Percentiles rank a stretch among this genome's conserved stretches.
Evolutionary conservation across 2,113 vertebrate species (phyloP).

Genomic region (Dromiciops gliroides): DNA sequence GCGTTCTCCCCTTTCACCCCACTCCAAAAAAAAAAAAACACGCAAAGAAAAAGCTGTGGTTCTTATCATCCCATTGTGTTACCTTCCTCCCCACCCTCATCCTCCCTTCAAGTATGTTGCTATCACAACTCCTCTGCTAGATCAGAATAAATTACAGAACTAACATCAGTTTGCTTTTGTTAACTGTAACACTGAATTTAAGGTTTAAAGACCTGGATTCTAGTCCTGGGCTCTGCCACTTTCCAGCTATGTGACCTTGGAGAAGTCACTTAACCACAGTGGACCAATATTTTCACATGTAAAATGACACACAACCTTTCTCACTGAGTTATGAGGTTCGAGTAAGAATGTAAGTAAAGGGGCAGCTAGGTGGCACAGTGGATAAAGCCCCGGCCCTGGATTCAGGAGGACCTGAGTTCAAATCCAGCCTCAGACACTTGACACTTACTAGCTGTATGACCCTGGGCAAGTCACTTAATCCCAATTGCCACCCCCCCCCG

Average conservation of each 20-base stretch:
- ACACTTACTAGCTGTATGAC: too few species aligned
- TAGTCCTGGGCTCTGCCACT: background rate
- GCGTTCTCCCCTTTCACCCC: background rate
- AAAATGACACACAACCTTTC: background rate
- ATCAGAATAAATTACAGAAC: background rate
- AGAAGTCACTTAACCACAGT: background rate
- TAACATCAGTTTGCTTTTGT: too few species aligned
- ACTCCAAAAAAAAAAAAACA: background rate
- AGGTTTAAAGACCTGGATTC: background rate
- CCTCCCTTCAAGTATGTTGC: background rate
- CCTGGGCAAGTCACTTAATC: too few species aligned
- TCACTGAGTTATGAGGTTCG: background rate
- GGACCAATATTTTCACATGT: background rate
- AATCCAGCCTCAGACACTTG: too few species aligned
- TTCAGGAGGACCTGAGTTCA: too few species aligned
- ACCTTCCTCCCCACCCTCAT: background rate
- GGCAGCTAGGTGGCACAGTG: too few species aligned
- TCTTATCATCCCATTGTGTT: background rate
- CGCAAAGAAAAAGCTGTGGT: background rate
- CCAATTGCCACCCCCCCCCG: too few species aligned
- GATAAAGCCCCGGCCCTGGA: too few species aligned
- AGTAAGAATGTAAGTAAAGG: background rate
- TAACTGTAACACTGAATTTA: too few species aligned
- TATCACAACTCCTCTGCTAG: background rate
- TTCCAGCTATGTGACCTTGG: background rate